A percentile compares a stretch with the other conserved stretches of the same genome.
Evolutionary conservation across 2,113 vertebrate genomes (phyloP).

Genomic region (Rhagologus leucostigma): DNA sequence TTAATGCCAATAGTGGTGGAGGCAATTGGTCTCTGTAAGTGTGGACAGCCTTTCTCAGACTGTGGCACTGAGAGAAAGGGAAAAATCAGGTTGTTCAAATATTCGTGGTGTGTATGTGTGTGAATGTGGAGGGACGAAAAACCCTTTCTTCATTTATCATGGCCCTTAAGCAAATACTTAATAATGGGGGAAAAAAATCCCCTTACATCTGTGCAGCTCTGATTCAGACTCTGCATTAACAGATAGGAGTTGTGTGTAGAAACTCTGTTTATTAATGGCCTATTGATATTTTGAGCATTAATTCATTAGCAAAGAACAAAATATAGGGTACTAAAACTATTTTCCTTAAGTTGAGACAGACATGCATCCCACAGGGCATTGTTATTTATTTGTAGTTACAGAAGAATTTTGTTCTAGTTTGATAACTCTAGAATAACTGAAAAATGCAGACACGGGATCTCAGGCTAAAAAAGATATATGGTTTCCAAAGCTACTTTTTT

Average conservation of each 20-base stretch:
- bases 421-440: not conserved
- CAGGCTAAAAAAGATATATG: not conserved
- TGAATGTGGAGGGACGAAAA: not conserved
- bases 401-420: not conserved
- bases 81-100: not conserved
- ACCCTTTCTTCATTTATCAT: not conserved
- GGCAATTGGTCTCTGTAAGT: not conserved
- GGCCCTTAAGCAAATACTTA: not conserved
- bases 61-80: not conserved
- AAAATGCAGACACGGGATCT: not conserved
- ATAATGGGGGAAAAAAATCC: fast-evolving
- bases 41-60: not conserved
- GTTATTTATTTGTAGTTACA: not conserved
- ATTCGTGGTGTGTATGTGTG: fast-evolving
- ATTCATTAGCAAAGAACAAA: not conserved
- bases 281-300: not conserved
- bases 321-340: not conserved
- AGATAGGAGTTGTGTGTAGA: not conserved
- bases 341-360: not conserved
- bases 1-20: not conserved
- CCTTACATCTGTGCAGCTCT: not conserved
- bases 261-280: not conserved
- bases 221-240: not conserved
- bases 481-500: not conserved
- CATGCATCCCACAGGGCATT: not conserved